phyloP scores from a whole-genome alignment of 2,888 invertebrate genomes.

The Cistogaster globosa region DNA sequence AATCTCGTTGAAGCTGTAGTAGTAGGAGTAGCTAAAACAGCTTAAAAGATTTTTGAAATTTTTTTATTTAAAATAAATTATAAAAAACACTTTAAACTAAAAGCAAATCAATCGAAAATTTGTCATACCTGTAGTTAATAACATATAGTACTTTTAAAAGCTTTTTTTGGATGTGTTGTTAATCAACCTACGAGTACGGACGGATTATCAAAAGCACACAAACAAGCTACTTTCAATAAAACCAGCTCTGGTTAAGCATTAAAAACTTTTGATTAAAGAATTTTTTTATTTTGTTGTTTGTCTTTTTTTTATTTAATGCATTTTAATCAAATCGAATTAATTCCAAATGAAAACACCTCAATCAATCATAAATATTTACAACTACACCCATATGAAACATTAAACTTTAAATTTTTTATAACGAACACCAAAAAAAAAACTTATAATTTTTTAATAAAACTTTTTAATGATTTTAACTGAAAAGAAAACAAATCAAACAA shows the following conservation, averaged over 20 bases:
- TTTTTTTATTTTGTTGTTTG: neutral
- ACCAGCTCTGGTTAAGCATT: neutral
- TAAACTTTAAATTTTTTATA: neutral
- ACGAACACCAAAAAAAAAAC: neutral
- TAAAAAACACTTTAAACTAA: no score
- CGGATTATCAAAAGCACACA: no score
- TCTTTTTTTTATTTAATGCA: conserved; percentile 14
- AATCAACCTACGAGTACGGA: no score
- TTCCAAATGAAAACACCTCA: conserved; percentile 44
- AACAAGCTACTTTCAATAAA: neutral
- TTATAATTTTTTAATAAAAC: conserved; percentile 10
- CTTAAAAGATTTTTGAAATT: no score
- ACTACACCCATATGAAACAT: conserved; percentile 29
- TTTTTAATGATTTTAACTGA: conserved; percentile 17
- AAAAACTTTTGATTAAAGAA: neutral
- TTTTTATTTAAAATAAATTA: no score
- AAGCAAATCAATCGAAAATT: no score
- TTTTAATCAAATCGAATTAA: conserved; percentile 29
- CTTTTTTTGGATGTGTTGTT: no score
- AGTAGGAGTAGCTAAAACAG: no score
- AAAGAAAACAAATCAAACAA: neutral
- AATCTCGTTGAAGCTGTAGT: no score
- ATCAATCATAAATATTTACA: conserved; percentile 17
- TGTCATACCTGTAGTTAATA: no score
- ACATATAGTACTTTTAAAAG: no score